Conservation (phyloP, 2,797 vertebrate species). For the Chiloscyllium punctatum region DNA sequence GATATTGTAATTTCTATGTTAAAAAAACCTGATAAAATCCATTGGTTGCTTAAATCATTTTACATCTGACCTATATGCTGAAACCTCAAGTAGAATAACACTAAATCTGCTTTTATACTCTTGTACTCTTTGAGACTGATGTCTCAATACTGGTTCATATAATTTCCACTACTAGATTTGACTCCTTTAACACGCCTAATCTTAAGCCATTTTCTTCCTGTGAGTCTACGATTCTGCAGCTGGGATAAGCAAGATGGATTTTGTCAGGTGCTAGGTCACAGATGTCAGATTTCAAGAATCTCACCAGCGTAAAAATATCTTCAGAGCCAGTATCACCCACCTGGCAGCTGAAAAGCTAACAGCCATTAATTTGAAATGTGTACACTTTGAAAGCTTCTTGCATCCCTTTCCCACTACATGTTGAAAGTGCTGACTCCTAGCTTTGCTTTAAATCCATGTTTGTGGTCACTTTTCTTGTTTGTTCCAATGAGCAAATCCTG, state of each 20-base stretch:
- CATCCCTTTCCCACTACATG: not conserved
- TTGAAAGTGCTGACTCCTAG: not conserved
- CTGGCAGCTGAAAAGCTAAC: not conserved
- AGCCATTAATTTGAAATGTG: not conserved
- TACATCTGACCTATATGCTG: not conserved
- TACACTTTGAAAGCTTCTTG: not conserved
- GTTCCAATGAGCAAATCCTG: not conserved
- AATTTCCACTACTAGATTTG: not conserved
- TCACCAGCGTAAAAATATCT: constrained; percentile 8
- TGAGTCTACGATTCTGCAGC: not conserved
- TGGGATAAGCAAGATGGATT: not conserved
- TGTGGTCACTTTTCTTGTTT: not conserved
- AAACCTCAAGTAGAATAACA: not conserved
- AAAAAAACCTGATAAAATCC: not conserved
- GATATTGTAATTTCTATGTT: not conserved
- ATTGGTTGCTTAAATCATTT: not conserved
- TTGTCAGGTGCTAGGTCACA: not conserved
- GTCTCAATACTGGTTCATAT: not conserved
- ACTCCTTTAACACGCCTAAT: not conserved
- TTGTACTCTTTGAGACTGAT: not conserved
- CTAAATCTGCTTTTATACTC: not conserved
- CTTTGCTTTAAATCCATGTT: not conserved
- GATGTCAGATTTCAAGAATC: not conserved
- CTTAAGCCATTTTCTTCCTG: not conserved
- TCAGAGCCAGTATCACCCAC: not conserved